Evolutionary conservation across 2,113 vertebrate species (phyloP).

Genomic region (Rhea americana): DNA sequence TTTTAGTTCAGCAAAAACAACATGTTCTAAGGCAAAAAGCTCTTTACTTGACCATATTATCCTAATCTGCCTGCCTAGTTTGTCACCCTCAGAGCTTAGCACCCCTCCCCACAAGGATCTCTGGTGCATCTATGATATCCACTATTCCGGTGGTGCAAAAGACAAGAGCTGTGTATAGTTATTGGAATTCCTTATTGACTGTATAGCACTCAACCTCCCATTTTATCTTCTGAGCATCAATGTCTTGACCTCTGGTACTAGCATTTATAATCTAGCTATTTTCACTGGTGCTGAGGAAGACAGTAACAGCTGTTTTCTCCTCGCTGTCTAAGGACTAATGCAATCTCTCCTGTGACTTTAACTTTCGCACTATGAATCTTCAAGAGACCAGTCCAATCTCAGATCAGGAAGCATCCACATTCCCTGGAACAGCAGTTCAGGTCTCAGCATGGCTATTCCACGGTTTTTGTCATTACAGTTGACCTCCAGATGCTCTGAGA

Average conservation of each 20-base stretch:
- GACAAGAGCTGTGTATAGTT: neutral
- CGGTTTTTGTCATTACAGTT: neutral
- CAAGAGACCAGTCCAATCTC: neutral
- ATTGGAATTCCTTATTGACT: neutral
- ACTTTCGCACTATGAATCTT: neutral
- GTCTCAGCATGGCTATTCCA: neutral
- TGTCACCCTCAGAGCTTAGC: neutral
- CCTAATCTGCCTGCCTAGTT: neutral
- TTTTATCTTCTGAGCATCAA: neutral
- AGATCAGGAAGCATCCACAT: neutral
- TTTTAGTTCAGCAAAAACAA: slow-evolving; percentile 5
- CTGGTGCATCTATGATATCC: neutral
- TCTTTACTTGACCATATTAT: neutral
- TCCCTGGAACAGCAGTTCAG: neutral
- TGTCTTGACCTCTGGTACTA: neutral
- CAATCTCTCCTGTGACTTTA: neutral
- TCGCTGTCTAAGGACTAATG: neutral
- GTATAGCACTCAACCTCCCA: neutral
- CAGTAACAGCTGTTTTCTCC: neutral
- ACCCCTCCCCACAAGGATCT: neutral
- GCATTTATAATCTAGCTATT: slow-evolving; percentile 9
- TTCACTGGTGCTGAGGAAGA: neutral
- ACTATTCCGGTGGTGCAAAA: fast-evolving
- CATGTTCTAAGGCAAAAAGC: neutral
- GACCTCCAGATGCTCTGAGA: fast-evolving